A percentile compares a stretch with the other conserved stretches of the same genome.
phyloP scores from a whole-genome alignment of 1,140 invertebrate genomes.

The Lepidurus arcticus region DNA sequence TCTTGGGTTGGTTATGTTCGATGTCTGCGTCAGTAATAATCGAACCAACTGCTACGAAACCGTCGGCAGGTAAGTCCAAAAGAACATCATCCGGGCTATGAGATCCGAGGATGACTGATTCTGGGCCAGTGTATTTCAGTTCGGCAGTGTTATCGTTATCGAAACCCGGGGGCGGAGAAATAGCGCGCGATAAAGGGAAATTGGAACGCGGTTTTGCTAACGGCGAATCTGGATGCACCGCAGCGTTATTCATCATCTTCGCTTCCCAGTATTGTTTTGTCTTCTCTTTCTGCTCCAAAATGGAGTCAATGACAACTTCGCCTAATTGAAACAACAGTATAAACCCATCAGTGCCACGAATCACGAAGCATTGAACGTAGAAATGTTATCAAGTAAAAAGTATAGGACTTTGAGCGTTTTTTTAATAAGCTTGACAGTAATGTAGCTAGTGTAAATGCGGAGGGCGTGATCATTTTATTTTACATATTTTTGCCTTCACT shows the following conservation, averaged over 20 bases:
- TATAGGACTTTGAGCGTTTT: too few relatives aligned
- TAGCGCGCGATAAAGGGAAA: not conserved
- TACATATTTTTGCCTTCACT: too few relatives aligned
- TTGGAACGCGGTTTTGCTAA: slow-evolving; percentile 27
- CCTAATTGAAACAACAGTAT: slow-evolving; percentile 25
- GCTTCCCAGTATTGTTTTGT: slow-evolving; percentile 35
- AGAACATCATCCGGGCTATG: not conserved
- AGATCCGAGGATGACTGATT: not conserved
- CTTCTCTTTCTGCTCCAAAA: slow-evolving; percentile 33
- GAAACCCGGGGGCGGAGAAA: slow-evolving; percentile 35
- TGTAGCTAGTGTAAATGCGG: too few relatives aligned
- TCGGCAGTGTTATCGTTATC: slow-evolving; percentile 23
- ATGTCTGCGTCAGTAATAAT: not conserved
- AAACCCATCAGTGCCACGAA: not conserved
- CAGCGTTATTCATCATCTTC: slow-evolving; percentile 26
- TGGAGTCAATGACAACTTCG: slow-evolving; percentile 34
- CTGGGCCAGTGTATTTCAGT: not conserved
- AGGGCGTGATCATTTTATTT: too few relatives aligned
- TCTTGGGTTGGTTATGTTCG: not conserved
- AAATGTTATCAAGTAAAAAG: too few relatives aligned
- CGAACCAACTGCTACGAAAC: slow-evolving; percentile 20
- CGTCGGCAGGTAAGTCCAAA: slow-evolving; percentile 23
- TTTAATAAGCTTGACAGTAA: too few relatives aligned
- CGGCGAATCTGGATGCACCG: not conserved
- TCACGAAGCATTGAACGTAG: not conserved